Evolutionary conservation across 2,888 invertebrate genomes (phyloP).

Genomic region (Lydus trimaculatus): DNA sequence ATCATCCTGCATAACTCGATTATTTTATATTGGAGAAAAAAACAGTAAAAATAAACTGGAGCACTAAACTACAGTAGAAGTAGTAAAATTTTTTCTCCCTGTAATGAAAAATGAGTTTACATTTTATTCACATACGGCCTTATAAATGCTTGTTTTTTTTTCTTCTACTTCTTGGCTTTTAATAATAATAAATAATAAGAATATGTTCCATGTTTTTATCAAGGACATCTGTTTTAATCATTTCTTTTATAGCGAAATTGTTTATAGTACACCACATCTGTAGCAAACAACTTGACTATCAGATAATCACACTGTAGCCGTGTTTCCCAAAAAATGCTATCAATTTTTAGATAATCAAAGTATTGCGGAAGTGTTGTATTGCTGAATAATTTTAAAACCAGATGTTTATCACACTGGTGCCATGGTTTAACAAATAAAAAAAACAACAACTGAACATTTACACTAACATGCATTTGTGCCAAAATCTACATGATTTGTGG

Average conservation of each 20-base stretch:
- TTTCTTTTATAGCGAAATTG: background rate
- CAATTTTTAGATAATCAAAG: too few species aligned
- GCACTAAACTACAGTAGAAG: background rate
- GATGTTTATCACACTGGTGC: too few species aligned
- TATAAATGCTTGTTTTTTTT: background rate
- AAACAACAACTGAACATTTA: too few species aligned
- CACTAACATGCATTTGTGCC: too few species aligned
- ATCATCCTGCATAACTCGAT: background rate
- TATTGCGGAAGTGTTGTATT: too few species aligned
- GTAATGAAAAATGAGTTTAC: background rate
- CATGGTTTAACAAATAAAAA: too few species aligned
- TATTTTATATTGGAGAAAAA: background rate
- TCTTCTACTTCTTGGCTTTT: too few species aligned
- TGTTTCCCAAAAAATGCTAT: too few species aligned
- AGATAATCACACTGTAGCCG: background rate
- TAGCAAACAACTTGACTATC: background rate
- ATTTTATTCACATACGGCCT: background rate
- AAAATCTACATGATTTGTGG: too few species aligned
- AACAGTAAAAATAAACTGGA: background rate
- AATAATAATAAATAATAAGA: background rate
- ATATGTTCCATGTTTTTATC: background rate
- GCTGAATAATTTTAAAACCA: too few species aligned
- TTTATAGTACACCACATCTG: background rate
- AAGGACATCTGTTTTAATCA: constrained; percentile 3
- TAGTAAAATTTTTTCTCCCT: background rate